Percentiles rank a stretch among this genome's conserved stretches.
These are phyloP conservation scores for Atrichornis clamosus DNA, from an alignment of 2,113 vertebrate genomes.

Conservation along the genomic window DNA sequence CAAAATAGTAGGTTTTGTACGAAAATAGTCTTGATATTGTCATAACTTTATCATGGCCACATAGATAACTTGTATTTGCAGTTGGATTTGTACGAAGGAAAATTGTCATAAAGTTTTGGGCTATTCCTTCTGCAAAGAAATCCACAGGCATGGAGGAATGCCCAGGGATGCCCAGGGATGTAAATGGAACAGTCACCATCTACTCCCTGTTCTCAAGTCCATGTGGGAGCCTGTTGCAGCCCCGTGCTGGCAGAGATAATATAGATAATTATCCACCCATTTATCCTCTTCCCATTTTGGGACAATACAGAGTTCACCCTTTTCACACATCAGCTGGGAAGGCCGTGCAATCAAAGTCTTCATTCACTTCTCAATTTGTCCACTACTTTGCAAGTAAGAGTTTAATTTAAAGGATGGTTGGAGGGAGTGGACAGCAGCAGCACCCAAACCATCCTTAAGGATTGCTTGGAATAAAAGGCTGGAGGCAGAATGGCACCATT, in stretches of 20 bases:
- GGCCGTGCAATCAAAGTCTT: neutral
- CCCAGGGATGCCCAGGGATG: neutral
- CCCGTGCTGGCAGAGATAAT: neutral
- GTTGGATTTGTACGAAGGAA: neutral
- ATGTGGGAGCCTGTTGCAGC: neutral
- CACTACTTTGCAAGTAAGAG: neutral
- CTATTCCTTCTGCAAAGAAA: neutral
- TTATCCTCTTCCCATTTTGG: neutral
- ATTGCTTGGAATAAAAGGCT: neutral
- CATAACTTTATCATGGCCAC: neutral
- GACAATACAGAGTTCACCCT: neutral
- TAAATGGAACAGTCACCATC: neutral
- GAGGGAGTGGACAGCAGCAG: neutral
- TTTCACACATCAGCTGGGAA: neutral
- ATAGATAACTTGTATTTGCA: neutral
- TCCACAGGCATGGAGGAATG: neutral
- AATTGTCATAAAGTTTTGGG: neutral
- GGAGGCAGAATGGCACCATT: neutral
- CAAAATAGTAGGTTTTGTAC: neutral
- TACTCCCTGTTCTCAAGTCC: neutral
- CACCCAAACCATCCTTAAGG: neutral
- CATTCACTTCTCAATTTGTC: neutral
- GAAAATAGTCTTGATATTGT: neutral
- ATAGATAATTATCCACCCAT: neutral
- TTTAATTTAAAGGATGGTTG: neutral